Base-by-base conservation (phyloP, 2,888 invertebrate genomes). In the Argyresthia goedartella region DNA sequence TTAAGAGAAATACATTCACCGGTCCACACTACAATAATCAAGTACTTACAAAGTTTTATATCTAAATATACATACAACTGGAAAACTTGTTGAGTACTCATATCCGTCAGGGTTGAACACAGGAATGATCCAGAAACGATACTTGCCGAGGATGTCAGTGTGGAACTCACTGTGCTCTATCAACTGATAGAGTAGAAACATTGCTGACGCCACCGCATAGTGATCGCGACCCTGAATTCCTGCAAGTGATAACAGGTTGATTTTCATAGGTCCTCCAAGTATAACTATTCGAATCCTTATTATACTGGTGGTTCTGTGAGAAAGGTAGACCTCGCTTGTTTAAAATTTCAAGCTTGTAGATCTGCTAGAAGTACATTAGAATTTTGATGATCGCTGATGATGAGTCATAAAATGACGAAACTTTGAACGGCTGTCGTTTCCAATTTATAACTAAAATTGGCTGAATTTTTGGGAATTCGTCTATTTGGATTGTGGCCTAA, bases 41-140 rank as follows among this genome's bases (percentile, higher is more conserved):
- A 36, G 36, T 8, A 36, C 36, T 36, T 7, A 39, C 10, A 3
- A 39, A 39, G n/a, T 39, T n/a, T 39, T 8, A 39, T 11, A 39
- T 6, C 8, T n/a, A 47, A 47, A n/a, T 34, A 25, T 10, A 67
- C 73, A 50, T 66, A 86, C 85, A 16, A 75, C 72, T n/a, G 80
- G 75, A 61, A 86, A 85, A 1, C 80, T 82, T 72, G 77, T 77
- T 2, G 85, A 80, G 56, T 85, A 86, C 53, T 84, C 84, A 56
- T 85, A 86, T 54, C 85, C 85, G 57, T 86, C 85, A 0, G 85
- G 86, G 56, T 86, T 86, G 54, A 86, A 81, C 11, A 86, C 80
- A 6, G 85, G 85, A 51, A 86, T 71, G 9, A 86, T 57, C 85
- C 84, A 85, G 58, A 86, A 85, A 0, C 85, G 72, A 56, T 71